Base-by-base conservation (phyloP, 2,888 invertebrate species). In the Uropetala carovei region DNA sequence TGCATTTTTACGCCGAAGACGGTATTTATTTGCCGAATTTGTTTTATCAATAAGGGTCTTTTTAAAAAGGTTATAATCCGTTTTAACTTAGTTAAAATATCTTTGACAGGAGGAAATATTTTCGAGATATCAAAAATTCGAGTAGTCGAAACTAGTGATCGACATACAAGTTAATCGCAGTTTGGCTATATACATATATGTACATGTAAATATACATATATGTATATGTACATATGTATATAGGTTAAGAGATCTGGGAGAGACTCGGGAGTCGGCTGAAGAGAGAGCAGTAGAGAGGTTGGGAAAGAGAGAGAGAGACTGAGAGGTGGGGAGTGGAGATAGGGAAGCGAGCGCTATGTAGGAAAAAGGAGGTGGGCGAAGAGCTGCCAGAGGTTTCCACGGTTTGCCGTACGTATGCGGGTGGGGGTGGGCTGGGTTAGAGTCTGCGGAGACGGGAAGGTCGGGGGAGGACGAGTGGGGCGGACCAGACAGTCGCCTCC, bases 401-500 rank as follows among this genome's bases (percentile, higher is more conserved):
- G 64, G 64, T 64, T 64, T 64, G 64, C 64, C 64, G 18, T n/a
- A n/a, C n/a, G 60, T 14, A 60, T 30, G 86, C 27, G 60, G 58
- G 58, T 9, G 85, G n/a, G 85, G 9, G 60, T 59, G 30, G 86
- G 86, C 22, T n/a, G 58, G 58, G 58, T 59, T 16, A 27, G 10
- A 59, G 56, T 16, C 83, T 58, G 30, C 22, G 60, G 86, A 86
- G 86, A 59, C 59, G 27, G 59, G 56, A 27, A 85, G 89, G 82
- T 27, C 81, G 86, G 82, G 43, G 85, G 91, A 43, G 81, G 59
- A 43, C 27, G 60, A 91, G 56, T 89, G 57, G 91, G 92, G 83
- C 82, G 58, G 59, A 92, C 82, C 85, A 83, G 27, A 84, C 43
- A 56, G 83, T 58, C 89, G 68, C 43, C 91, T 58, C 92, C 58